Percentiles rank a stretch among this genome's conserved stretches.
phyloP scores from a whole-genome alignment of 2,113 vertebrate genomes.

The Eonycteris spelaea region DNA sequence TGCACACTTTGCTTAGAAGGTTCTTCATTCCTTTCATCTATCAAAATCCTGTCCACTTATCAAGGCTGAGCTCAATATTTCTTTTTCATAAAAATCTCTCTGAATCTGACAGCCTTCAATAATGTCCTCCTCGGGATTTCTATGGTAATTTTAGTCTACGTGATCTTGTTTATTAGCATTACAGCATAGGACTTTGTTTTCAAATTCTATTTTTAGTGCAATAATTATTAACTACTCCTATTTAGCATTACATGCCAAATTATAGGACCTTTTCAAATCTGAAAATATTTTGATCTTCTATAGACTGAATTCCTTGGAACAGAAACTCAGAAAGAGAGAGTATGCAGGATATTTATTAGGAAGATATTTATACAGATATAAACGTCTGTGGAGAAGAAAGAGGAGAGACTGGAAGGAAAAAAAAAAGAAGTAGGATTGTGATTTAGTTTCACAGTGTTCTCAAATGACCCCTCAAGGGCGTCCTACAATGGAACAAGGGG shows the following conservation, averaged over 20 bases:
- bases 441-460: neutral
- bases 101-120: neutral
- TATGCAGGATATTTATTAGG: neutral
- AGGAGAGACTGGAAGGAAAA: fast-evolving
- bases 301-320: neutral
- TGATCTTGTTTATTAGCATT: constrained; percentile 6
- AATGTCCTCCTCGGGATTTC: neutral
- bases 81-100: constrained; percentile 21
- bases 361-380: neutral
- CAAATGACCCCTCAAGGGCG: neutral
- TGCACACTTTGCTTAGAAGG: neutral
- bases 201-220: neutral
- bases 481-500: neutral
- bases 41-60: constrained; percentile 10
- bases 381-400: neutral
- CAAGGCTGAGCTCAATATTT: neutral
- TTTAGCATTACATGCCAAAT: neutral
- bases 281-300: neutral
- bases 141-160: neutral
- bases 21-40: neutral
- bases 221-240: neutral
- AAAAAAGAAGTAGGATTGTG: neutral
- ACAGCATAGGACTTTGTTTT: neutral
- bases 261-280: neutral
- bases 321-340: neutral